These are phyloP conservation scores for Limnephilus lunatus DNA, from an alignment of 2,888 invertebrate species.

Conservation along the genomic window DNA sequence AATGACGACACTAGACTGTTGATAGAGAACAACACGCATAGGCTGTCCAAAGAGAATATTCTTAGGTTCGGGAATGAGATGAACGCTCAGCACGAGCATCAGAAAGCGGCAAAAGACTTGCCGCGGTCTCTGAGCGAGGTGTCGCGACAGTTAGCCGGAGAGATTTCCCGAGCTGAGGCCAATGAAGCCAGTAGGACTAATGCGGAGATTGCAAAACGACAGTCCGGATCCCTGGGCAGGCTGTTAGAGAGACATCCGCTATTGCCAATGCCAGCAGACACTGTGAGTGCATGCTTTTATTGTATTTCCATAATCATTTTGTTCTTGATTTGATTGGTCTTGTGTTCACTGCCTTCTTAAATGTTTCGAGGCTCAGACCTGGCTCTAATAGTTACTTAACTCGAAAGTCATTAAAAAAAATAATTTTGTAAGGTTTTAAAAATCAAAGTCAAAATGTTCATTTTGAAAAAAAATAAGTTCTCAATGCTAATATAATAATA, in stretches of 20 bases:
- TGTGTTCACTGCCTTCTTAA: too few relatives aligned
- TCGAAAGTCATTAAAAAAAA: too few relatives aligned
- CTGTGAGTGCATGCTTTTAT: conserved; percentile 49
- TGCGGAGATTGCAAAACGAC: conserved; percentile 57
- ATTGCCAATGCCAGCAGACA: conserved; percentile 63
- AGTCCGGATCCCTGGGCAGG: conserved; percentile 60
- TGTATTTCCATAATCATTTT: background rate
- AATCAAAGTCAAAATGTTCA: too few relatives aligned
- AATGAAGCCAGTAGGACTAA: conserved; percentile 27
- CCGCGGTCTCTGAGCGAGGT: conserved; percentile 59
- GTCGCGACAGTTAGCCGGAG: conserved; percentile 52
- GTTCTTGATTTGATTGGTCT: background rate
- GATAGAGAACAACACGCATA: conserved; percentile 66
- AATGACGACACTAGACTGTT: conserved; percentile 68
- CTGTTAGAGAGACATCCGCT: conserved; percentile 64
- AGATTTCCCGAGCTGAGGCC: conserved; percentile 42
- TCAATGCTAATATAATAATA: too few relatives aligned
- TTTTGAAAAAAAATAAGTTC: too few relatives aligned
- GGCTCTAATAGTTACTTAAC: too few relatives aligned
- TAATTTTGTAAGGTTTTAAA: too few relatives aligned
- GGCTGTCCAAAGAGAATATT: conserved; percentile 68
- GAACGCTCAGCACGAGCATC: conserved; percentile 51
- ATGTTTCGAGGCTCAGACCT: too few relatives aligned
- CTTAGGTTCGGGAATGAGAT: conserved; percentile 61
- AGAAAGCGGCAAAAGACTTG: conserved; percentile 53